These are phyloP conservation scores for Phacellophora camtschatica DNA, from an alignment of 30 jellyfish, hydroid and myxozoan genomes.

Conservation along the genomic window DNA sequence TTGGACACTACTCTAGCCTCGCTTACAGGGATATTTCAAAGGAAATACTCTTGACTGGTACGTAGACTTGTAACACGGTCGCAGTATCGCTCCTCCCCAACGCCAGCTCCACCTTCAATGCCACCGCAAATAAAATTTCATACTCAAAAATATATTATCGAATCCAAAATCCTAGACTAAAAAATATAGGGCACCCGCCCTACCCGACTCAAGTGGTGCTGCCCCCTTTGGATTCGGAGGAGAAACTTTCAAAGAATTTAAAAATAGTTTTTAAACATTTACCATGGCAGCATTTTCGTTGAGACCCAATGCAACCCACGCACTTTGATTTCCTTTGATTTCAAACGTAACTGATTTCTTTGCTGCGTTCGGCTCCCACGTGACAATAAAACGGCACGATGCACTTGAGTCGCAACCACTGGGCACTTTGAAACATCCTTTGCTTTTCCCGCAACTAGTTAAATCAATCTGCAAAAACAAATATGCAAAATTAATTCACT, in stretches of 20 bases:
- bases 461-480: background rate
- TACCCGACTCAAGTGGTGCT: no score
- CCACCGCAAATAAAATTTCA: no score
- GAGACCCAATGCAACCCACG: slow-evolving; percentile 40
- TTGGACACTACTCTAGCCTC: no score
- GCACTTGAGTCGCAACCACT: background rate
- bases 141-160: no score
- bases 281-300: background rate
- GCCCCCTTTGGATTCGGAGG: background rate
- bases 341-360: background rate
- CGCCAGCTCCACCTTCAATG: no score
- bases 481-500: no score
- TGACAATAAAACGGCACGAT: background rate
- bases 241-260: background rate
- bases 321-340: background rate
- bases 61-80: no score
- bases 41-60: no score
- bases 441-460: background rate
- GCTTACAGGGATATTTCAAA: no score
- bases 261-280: background rate
- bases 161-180: no score
- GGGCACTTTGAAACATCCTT: slow-evolving; percentile 23
- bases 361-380: background rate
- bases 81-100: no score
- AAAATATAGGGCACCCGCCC: no score